These are phyloP conservation scores for Phodopus roborovskii DNA, from an alignment of 2,113 vertebrate genomes.

Conservation along the genomic window DNA sequence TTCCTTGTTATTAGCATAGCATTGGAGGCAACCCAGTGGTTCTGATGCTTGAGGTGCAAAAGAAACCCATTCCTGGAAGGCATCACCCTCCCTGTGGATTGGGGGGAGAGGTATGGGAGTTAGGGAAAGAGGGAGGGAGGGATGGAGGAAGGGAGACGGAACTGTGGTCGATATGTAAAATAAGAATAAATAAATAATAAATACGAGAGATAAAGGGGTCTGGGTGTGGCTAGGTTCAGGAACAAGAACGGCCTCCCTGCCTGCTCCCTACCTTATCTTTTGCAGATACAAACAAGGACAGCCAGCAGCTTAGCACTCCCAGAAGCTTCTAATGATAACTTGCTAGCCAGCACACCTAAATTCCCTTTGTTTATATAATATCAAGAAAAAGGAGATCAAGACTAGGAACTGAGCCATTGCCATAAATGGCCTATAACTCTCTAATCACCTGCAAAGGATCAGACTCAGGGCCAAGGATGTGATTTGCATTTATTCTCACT, in stretches of 20 bases:
- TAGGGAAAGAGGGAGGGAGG: too few relatives aligned
- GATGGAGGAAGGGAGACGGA: too few relatives aligned
- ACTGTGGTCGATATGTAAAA: too few relatives aligned
- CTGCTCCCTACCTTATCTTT: background rate
- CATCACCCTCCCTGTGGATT: too few relatives aligned
- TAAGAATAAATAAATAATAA: too few relatives aligned
- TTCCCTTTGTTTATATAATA: background rate
- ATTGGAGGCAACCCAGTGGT: too few relatives aligned
- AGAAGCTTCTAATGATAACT: background rate
- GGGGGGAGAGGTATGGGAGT: too few relatives aligned
- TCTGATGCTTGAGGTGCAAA: background rate
- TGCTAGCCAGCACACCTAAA: background rate
- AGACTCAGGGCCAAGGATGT: background rate
- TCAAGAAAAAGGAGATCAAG: background rate
- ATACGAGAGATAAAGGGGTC: background rate
- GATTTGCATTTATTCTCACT: background rate
- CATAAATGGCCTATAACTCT: background rate
- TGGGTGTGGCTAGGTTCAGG: background rate
- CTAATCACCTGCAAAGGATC: background rate
- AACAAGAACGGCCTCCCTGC: fast-evolving
- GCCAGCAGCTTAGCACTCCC: fast-evolving
- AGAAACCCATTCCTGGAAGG: background rate
- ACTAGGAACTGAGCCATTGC: background rate
- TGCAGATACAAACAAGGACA: background rate
- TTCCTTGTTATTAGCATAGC: background rate